Percentiles rank a stretch among this genome's conserved stretches.
phyloP scores from a whole-genome alignment of 1,140 invertebrate genomes.

The Thaumetopoea pityocampa region DNA sequence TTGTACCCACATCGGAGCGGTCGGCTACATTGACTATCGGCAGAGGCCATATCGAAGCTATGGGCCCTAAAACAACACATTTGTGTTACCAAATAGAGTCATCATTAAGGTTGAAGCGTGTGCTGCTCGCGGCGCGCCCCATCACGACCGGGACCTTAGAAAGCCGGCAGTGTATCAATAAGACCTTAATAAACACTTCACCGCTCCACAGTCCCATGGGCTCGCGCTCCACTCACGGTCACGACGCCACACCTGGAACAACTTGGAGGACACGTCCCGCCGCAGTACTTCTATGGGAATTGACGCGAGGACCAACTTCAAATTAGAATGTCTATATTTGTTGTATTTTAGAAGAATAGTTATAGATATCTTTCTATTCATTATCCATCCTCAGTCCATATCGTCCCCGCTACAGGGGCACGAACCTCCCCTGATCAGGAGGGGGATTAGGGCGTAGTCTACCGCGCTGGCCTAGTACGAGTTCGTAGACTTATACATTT shows the following conservation, averaged over 20 bases:
- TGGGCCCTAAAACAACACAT: constrained; percentile 1
- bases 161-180: not conserved
- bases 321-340: too few relatives aligned
- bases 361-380: too few relatives aligned
- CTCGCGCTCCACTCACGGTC: not conserved
- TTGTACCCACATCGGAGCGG: too few relatives aligned
- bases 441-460: too few relatives aligned
- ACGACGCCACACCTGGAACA: not conserved
- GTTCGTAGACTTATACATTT: too few relatives aligned
- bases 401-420: too few relatives aligned
- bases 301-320: constrained; percentile 9
- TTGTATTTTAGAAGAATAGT: too few relatives aligned
- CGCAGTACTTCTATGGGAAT: constrained; percentile 11
- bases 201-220: not conserved
- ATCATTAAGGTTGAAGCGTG: constrained; percentile 7
- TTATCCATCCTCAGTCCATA: too few relatives aligned
- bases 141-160: constrained; percentile 6
- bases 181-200: constrained; percentile 6
- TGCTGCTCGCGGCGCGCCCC: not conserved
- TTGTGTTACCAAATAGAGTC: constrained; percentile 2
- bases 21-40: not conserved
- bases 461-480: too few relatives aligned
- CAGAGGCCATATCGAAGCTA: not conserved
- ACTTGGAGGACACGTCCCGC: constrained; percentile 1
- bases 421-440: too few relatives aligned